Evolutionary conservation across 2,113 vertebrate species (phyloP), one percentile per base, ranked within the genome.

Genomic region (Indicator maculatus): DNA sequence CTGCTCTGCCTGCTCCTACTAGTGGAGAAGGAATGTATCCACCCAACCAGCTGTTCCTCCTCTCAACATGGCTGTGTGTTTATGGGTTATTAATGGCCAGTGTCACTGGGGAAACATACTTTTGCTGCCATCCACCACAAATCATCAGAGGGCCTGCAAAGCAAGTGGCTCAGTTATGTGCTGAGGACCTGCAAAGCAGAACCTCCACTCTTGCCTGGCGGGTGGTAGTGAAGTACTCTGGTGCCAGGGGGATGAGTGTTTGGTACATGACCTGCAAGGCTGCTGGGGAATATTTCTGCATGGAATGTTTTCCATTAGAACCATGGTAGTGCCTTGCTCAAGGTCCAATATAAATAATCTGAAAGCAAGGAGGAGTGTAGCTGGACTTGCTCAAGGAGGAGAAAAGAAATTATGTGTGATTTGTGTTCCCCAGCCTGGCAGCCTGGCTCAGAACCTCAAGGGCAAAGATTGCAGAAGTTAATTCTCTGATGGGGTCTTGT

Each of bases 91-190:
- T 86, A 64, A 88, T 36, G 17, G 17, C 47, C 38, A 7, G 36
- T 55, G 27, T 86, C 53, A 12, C 0, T 0, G 39, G 30, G 28
- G 69, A 82, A 92, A 52, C 27, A 60, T 0, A 0, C 13, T 63
- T 83, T n/a, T 84, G 23, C 65, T 73, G 90, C 77, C 16, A 10
- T 11, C 8, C 8, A 11, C 8, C 10, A 12, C 27, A 69, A 64
- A 64, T 61, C 3, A 52, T 47, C 20, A 21, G 53, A 47, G 53
- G 6, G 19, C 26, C 24, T 65, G 55, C 19, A 55, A 31, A 60
- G 38, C 23, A 65, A 17, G 13, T 65, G 44, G 9, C 52, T 61
- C 13, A 30, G 4, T 65, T 36, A 69, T 1, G 3, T 60, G 6
- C 38, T 50, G 31, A 24, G 21, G 71, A 8, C 16, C 33, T 60